A percentile compares a stretch with the other conserved stretches of the same genome.
Evolutionary conservation across 2,113 vertebrate genomes (phyloP).

Genomic region (Ciconia stormi): DNA sequence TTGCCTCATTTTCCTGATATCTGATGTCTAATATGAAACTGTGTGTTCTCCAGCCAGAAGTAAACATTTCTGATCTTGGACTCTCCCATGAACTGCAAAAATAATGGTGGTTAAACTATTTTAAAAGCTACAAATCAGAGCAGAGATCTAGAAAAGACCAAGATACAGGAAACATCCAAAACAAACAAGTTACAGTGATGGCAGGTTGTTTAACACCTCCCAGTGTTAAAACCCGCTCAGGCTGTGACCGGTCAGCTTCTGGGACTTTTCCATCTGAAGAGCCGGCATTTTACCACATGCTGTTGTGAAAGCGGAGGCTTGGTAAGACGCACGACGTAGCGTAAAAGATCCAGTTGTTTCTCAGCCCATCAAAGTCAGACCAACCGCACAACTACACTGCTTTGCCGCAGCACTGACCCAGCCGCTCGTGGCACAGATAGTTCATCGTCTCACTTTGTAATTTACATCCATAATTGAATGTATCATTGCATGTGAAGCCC

Average conservation of each 20-base stretch:
- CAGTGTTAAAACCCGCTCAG: neutral
- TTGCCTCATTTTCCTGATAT: neutral
- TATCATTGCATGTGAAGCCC: accelerated
- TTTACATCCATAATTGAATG: accelerated
- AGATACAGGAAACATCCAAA: neutral
- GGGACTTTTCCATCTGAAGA: neutral
- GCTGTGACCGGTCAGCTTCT: neutral
- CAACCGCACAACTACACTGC: accelerated
- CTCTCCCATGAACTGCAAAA: neutral
- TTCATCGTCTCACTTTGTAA: neutral
- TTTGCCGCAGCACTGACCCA: neutral
- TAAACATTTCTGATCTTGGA: neutral
- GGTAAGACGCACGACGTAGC: accelerated
- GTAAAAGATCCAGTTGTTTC: neutral
- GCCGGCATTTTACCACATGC: accelerated
- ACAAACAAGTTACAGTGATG: no score
- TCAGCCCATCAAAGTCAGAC: neutral
- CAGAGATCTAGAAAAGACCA: neutral
- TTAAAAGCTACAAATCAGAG: neutral
- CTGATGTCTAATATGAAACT: neutral
- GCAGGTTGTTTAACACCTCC: neutral
- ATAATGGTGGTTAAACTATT: neutral
- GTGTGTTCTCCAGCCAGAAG: neutral
- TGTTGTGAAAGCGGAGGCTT: neutral
- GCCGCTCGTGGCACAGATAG: neutral